Evolutionary conservation across 2,113 vertebrate genomes (phyloP).

Genomic region (Zapornia atra): DNA sequence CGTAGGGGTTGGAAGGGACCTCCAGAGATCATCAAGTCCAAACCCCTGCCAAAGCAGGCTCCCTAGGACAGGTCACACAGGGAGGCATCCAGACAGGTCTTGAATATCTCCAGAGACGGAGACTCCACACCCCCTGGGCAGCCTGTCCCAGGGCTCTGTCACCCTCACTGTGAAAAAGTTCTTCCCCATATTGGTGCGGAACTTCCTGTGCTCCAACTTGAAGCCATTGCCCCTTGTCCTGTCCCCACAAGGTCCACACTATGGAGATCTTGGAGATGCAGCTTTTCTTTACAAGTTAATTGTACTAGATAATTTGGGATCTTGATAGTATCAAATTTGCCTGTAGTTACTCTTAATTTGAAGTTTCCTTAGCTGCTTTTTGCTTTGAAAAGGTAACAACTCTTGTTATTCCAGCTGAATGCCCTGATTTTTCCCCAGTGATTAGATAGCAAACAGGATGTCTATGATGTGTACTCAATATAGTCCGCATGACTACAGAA

Average conservation of each 20-base stretch:
- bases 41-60: too few relatives aligned
- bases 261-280: not conserved
- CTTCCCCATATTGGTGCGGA: too few relatives aligned
- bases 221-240: too few relatives aligned
- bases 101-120: too few relatives aligned
- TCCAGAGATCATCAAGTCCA: too few relatives aligned
- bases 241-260: not conserved
- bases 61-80: too few relatives aligned
- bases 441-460: not conserved
- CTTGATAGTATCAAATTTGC: not conserved
- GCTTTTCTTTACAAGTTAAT: not conserved
- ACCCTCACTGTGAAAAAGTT: too few relatives aligned
- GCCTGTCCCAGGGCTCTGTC: too few relatives aligned
- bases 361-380: not conserved
- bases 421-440: not conserved
- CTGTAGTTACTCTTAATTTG: not conserved
- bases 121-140: too few relatives aligned
- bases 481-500: not conserved
- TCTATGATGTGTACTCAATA: not conserved
- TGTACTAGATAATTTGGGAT: not conserved
- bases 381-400: not conserved
- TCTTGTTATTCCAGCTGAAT: not conserved
- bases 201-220: too few relatives aligned
- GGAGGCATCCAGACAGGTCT: too few relatives aligned
- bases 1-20: too few relatives aligned